Base-by-base conservation (phyloP, 1,140 invertebrate species). In the Drosophila neocordata region DNA sequence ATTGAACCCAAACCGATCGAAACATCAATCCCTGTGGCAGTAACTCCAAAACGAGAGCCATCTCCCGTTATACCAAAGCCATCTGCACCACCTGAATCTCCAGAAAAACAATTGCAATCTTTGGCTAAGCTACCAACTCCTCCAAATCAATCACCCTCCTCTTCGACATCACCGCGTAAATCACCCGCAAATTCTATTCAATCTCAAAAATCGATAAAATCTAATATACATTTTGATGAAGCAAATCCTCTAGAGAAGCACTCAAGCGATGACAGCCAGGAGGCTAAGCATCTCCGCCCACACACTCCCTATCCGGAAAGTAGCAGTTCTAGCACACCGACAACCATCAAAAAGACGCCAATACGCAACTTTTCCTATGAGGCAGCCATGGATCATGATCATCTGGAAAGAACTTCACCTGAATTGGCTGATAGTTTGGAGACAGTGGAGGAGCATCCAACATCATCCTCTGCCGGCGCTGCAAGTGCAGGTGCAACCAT, bases 361-460 rank as follows among this genome's bases (percentile, higher is more conserved):
- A 71, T 89, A 9, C 65, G 89, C 1, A 91, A 91, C 44, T 88
- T 83, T 18, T 91, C 89, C 8, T 91, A 91, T 38, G 89, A 91
- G 72, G 82, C 89, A 12, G 89, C 89, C 8, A 90, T 91, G 85
- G 56, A 71, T 13, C 77, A 90, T 31, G 90, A 91, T 34, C 73
- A 79, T 3, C 51, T 91, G 24, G 90, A 91, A 1, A 52, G 61
- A 20, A 91, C 77, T n/a, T 89, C 90, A 12, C 90, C 90, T 0
- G 80, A 81, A 13, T 31, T 91, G 0, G 68, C 75, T 6, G 78
- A 88, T 18, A 90, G 90, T 15, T 58, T 91, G 48, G 90, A 89
- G 4, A 89, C 88, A 1, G 79, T 91, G 13, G 72, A 78, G 3
- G 89, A 91, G 41, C 71, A 73, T 15, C 65, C 74, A 20, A 48